Conservation (phyloP, 2,797 vertebrate genomes). For the Lutra lutra region DNA sequence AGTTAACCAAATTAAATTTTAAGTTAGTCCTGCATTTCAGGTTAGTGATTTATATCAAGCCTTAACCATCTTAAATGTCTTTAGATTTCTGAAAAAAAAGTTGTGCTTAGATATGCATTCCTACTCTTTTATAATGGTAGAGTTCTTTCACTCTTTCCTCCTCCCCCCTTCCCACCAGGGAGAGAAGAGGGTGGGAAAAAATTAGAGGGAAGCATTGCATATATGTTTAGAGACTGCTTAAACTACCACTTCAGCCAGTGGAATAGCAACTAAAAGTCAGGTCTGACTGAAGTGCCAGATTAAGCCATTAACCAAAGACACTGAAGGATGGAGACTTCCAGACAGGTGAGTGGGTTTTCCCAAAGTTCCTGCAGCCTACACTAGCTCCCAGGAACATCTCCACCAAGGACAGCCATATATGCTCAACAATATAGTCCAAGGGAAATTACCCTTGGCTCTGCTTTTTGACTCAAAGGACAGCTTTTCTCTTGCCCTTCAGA, state of each 20-base stretch:
- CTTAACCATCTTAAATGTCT: neutral
- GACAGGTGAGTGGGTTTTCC: neutral
- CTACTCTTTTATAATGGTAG: neutral
- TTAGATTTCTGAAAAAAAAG: neutral
- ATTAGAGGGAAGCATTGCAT: neutral
- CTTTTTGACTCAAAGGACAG: neutral
- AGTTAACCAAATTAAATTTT: neutral
- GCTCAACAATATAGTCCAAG: neutral
- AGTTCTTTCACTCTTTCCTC: neutral
- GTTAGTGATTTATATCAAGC: neutral
- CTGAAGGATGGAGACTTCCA: neutral
- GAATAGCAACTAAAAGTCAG: neutral
- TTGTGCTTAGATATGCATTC: neutral
- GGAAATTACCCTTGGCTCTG: neutral
- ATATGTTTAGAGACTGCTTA: neutral
- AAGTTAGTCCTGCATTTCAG: neutral
- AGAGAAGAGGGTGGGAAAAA: accelerated
- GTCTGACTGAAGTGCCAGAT: neutral
- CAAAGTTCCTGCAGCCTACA: neutral
- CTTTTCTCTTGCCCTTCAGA: neutral
- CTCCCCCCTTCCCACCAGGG: neutral
- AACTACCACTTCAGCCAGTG: neutral
- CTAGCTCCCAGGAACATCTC: neutral
- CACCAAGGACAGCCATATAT: neutral
- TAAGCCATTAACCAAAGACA: neutral